Evolutionary conservation across 2,797 vertebrate genomes (phyloP).

Genomic region (Gallinago nigripennis): DNA sequence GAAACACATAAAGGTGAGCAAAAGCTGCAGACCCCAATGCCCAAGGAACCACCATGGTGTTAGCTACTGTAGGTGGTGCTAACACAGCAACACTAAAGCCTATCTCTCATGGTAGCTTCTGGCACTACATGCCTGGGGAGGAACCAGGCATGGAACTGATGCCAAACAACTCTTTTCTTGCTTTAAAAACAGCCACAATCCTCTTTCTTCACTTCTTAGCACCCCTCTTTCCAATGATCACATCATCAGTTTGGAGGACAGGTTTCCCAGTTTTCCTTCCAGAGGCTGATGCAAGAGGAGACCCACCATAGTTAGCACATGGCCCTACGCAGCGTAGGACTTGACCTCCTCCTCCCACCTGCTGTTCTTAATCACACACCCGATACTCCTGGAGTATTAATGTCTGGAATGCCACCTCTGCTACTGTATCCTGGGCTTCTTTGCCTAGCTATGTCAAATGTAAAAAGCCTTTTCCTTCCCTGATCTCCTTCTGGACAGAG

Average conservation of each 20-base stretch:
- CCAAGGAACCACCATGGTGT: not conserved
- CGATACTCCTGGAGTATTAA: not conserved
- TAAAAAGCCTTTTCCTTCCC: constrained; percentile 10
- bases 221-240: not conserved
- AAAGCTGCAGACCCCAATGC: not conserved
- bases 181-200: not conserved
- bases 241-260: not conserved
- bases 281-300: constrained; percentile 17
- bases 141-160: not conserved
- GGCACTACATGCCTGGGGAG: not conserved
- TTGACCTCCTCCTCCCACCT: not conserved
- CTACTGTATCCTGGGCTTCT: constrained; percentile 37
- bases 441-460: not conserved
- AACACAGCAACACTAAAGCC: not conserved
- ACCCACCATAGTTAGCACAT: not conserved
- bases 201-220: not conserved
- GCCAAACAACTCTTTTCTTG: not conserved
- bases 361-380: constrained; percentile 39
- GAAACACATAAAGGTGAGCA: accelerated
- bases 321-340: not conserved
- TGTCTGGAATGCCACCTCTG: not conserved
- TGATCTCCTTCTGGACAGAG: not conserved
- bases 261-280: not conserved
- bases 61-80: not conserved
- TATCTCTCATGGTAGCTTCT: not conserved